Base-by-base conservation (phyloP, 2,113 vertebrate species). In the Ivindomyrus marchei region DNA sequence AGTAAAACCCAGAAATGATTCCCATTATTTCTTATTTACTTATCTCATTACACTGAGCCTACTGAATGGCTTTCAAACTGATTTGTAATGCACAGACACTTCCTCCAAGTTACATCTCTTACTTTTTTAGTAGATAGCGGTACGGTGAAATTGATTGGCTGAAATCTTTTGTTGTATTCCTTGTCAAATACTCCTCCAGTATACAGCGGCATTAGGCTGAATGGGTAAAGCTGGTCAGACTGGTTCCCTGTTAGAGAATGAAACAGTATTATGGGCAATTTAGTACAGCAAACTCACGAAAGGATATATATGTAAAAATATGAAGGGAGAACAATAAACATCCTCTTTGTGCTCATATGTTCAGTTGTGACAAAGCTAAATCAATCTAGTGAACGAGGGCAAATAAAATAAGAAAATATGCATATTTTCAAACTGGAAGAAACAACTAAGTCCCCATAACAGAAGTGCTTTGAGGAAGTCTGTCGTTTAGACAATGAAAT, bases 151-250 rank as follows among this genome's bases (percentile, higher is more conserved):
- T 91, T 93, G 90, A 95, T 91, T 10, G 96, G 94, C 27, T 93
- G 91, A 92, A 91, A 96, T 84, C 91, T 92, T 89, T 80, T 94
- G 94, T 97, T 97, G 94, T 96, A 97, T 85, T 93, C 91, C 83
- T 91, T 95, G 93, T 97, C 92, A 50, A 97, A 97, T 9, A 94
- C 96, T 47, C 96, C 95, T 0, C 96, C 96, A 7, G 53, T 88
- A 92, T 93, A 97, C 87, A 97, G 93, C 7, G 94, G 13, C 62
- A 58, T 91, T 53, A 96, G 90, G n/a, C 17, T 89, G 91, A 94
- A 96, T 27, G 96, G 95, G 88, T 31, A 89, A 36, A 94, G 93
- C 87, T 52, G 85, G 52, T 93, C 93, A 1, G 4, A 56, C 0
- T 8, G 0, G 6, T 91, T 6, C 52, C 52, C 94, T 95, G 92